Conservation (phyloP, 1,140 invertebrate species). For the Pseudomyrmex pallidus region DNA sequence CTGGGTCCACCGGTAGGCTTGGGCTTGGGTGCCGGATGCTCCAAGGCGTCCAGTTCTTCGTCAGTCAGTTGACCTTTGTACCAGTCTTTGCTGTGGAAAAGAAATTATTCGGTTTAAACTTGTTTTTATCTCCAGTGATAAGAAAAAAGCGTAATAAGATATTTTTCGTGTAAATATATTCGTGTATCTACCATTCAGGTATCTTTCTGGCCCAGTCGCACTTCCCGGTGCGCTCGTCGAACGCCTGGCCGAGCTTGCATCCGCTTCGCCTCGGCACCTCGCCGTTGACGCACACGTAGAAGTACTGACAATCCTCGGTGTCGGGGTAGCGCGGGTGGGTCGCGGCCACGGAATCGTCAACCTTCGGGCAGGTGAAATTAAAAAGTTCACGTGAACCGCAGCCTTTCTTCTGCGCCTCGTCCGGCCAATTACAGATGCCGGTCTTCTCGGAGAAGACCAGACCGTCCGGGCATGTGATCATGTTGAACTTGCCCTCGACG, state of each 20-base stretch:
- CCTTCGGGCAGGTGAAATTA: constrained; percentile 93
- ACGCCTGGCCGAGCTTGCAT: constrained; percentile 95
- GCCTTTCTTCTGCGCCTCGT: constrained; percentile 94
- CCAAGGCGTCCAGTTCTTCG: constrained; percentile 90
- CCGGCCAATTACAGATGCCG: constrained; percentile 96
- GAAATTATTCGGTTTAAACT: constrained; percentile 21
- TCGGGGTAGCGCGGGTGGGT: constrained; percentile 95
- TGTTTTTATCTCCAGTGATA: not conserved
- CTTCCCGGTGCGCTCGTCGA: constrained; percentile 92
- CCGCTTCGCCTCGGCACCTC: constrained; percentile 92
- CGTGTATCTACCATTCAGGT: constrained; percentile 91
- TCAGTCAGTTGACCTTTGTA: constrained; percentile 94
- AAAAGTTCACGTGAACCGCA: constrained; percentile 94
- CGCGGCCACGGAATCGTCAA: constrained; percentile 89
- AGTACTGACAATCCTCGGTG: constrained; percentile 95
- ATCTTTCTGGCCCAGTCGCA: constrained; percentile 96
- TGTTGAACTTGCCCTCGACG: constrained; percentile 94
- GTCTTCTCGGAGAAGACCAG: constrained; percentile 95
- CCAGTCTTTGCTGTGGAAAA: constrained; percentile 91
- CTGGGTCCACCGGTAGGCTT: constrained; percentile 86
- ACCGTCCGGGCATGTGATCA: constrained; percentile 94
- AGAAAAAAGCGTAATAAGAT: not conserved
- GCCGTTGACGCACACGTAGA: constrained; percentile 96
- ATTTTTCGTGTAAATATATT: no score
- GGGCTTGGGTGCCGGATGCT: constrained; percentile 89